These are phyloP conservation scores for Peromyscus nudipes DNA, from an alignment of 2,797 vertebrate genomes.

Conservation along the genomic window DNA sequence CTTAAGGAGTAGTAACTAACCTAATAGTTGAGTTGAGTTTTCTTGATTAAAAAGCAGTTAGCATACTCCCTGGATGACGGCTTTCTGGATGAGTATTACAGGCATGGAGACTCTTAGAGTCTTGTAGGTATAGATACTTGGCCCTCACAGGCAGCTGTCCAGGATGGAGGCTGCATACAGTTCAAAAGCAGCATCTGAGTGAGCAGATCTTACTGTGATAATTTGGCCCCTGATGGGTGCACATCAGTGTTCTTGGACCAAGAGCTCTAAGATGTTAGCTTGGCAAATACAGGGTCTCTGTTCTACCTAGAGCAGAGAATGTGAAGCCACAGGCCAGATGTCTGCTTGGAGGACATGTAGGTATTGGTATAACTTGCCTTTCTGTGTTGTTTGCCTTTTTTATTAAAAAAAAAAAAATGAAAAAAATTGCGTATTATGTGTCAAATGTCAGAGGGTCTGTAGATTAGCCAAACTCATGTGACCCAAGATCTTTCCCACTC, in stretches of 20 bases:
- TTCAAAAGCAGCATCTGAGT: background rate
- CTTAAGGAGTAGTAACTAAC: background rate
- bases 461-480: accelerated
- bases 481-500: background rate
- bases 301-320: no score
- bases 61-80: background rate
- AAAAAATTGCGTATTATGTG: background rate
- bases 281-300: background rate
- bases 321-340: background rate
- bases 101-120: background rate
- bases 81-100: background rate
- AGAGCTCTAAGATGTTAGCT: background rate
- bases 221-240: background rate
- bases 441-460: background rate
- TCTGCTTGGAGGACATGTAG: background rate
- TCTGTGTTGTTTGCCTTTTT: background rate
- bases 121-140: background rate
- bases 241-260: background rate
- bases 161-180: background rate
- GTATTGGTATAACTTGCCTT: background rate
- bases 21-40: background rate
- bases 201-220: background rate
- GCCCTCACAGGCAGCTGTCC: background rate
- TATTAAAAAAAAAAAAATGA: background rate
- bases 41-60: background rate